Base-by-base conservation (phyloP, 2,797 vertebrate genomes). In the Ciconia nigra region DNA sequence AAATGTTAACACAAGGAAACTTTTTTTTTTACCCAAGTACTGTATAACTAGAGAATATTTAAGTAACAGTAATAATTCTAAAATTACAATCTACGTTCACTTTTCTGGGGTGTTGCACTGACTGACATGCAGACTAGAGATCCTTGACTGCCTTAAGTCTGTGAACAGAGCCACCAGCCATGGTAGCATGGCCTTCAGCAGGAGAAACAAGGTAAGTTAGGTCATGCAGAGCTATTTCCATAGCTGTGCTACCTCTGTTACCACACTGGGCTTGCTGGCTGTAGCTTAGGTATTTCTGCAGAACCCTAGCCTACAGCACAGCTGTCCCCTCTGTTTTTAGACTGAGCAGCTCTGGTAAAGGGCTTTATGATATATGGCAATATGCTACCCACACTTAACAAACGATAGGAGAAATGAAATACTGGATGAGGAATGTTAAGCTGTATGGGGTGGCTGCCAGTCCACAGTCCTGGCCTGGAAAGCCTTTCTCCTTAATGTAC, bases 311-410 rank as follows among this genome's bases (percentile, higher is more conserved):
- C 35, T 89, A 11, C 37, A 89, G 89, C 89, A 51, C 94, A 93
- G 89, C 92, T 92, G 92, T 89, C 85, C 67, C 44, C 81, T 91
- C 90, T 96, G 90, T 91, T 94, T 95, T 94, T 78, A 89, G 84
- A 54, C 83, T 62, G 76, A 94, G 76, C 71, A 83, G 76, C 61
- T 93, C 61, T 85, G 57, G 31, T 63, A 87, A 85, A 63, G 41
- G 39, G 39, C 83, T 88, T 92, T 72, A 26, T 91, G 76, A 93
- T 94, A 35, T 90, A 95, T 79, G 72, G 35, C 65, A 72, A 3
- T 88, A 65, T 0, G 1, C 72, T 92, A 26, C 61, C 46, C 61
- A 4, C 0, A 5, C 79, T 91, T 91, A 93, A 86, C 69, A 83
- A 90, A 83, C 1, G 17, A 69, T 37, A 87, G 54, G 46, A 93